Evolutionary conservation across 2,888 invertebrate species (phyloP).

Genomic region (Onthophagus sagittarius): DNA sequence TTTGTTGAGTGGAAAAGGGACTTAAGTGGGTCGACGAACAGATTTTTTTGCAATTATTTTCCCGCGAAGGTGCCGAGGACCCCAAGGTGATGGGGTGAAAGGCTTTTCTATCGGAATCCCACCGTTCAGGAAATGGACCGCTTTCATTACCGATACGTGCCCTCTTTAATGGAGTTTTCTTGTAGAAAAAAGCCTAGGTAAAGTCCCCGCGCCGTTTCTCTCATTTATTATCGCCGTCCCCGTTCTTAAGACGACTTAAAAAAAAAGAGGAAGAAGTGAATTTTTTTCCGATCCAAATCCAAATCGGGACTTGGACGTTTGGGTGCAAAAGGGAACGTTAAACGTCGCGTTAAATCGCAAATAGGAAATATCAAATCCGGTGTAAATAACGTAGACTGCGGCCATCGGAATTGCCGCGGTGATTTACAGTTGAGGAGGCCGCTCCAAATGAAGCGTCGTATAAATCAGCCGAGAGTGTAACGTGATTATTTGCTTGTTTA

Average conservation of each 20-base stretch:
- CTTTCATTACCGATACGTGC: conserved; percentile 50
- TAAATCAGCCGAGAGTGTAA: conserved; percentile 50
- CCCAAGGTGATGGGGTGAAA: conserved; percentile 26
- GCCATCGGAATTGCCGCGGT: conserved; percentile 34
- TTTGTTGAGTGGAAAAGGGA: conserved; percentile 19
- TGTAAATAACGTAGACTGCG: conserved; percentile 30
- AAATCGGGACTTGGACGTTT: too few species aligned
- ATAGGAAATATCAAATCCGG: conserved; percentile 19
- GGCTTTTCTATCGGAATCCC: conserved; percentile 45
- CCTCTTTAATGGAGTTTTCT: conserved; percentile 50
- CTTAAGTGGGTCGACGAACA: conserved; percentile 15
- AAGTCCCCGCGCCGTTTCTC: conserved; percentile 35
- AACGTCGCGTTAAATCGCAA: conserved; percentile 2
- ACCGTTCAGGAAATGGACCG: conserved; percentile 44
- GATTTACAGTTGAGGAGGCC: conserved; percentile 41
- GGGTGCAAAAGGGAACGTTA: neutral
- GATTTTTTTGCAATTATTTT: conserved; percentile 44
- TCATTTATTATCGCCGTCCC: conserved; percentile 17
- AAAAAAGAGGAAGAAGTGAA: neutral
- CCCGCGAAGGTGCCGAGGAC: conserved; percentile 39
- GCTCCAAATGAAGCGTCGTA: conserved; percentile 46
- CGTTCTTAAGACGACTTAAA: neutral
- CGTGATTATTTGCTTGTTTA: conserved; percentile 50
- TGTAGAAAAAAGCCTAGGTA: conserved; percentile 49
- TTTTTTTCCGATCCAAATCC: neutral